phyloP scores from a whole-genome alignment of 2,113 vertebrate genomes.

The Hippocampus guttulatus region DNA sequence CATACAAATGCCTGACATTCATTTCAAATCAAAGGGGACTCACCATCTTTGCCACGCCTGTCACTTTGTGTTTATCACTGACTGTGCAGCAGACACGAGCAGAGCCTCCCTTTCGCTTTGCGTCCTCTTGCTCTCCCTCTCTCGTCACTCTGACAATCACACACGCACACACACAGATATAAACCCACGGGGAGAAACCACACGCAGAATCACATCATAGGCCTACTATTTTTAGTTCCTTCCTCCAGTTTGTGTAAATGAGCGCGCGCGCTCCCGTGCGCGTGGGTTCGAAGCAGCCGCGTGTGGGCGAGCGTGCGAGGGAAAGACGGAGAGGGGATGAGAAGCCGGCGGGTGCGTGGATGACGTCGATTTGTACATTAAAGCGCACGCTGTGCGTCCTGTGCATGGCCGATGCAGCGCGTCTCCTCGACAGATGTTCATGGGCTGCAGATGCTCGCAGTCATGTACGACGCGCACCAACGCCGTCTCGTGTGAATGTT shows the following conservation, averaged over 20 bases:
- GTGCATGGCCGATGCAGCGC: constrained; percentile 36
- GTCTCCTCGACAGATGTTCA: constrained; percentile 43
- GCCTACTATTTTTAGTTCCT: constrained; percentile 69
- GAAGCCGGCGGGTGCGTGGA: constrained; percentile 35
- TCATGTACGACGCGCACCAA: constrained; percentile 37
- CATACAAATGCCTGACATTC: constrained; percentile 36
- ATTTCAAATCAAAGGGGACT: constrained; percentile 46
- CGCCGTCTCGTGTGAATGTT: constrained; percentile 20
- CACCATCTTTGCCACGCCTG: constrained; percentile 36
- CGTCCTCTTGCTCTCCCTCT: constrained; percentile 31
- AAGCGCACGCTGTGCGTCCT: constrained; percentile 30
- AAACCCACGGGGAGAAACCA: constrained; percentile 68
- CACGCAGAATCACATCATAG: constrained; percentile 65
- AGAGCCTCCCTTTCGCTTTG: constrained; percentile 33
- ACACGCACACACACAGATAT: constrained; percentile 39
- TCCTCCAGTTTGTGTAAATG: constrained; percentile 57
- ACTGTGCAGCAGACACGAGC: constrained; percentile 32
- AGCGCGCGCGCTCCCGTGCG: constrained; percentile 29
- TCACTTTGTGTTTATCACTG: constrained; percentile 50
- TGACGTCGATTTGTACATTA: constrained; percentile 50
- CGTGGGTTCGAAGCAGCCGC: not conserved
- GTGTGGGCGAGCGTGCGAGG: constrained; percentile 18
- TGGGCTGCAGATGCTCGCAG: constrained; percentile 21
- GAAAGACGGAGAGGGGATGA: constrained; percentile 34
- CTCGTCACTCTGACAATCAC: constrained; percentile 59